A percentile compares a stretch with the other conserved stretches of the same genome.
Conservation (phyloP, 1,140 invertebrate species). For the Sitophilus oryzae region DNA sequence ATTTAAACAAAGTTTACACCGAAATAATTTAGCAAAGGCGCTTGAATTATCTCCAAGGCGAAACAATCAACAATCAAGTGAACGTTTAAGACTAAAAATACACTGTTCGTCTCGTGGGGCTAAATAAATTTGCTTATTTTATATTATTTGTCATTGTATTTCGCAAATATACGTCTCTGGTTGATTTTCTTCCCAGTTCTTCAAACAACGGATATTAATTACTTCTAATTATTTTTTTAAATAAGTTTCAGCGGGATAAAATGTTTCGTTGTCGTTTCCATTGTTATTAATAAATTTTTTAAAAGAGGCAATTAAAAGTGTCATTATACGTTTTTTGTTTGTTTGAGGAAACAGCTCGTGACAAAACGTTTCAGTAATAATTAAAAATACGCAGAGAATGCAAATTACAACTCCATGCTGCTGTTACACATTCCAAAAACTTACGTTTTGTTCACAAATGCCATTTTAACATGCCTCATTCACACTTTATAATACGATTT, state of each 20-base stretch:
- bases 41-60: too few relatives aligned
- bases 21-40: too few relatives aligned
- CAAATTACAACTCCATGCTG: neutral
- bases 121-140: neutral
- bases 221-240: too few relatives aligned
- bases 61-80: too few relatives aligned
- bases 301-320: neutral
- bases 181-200: too few relatives aligned
- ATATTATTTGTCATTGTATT: neutral
- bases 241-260: too few relatives aligned
- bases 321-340: neutral
- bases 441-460: neutral
- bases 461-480: neutral
- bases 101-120: neutral
- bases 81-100: slow-evolving; percentile 1
- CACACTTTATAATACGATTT: too few relatives aligned
- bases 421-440: neutral
- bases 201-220: too few relatives aligned
- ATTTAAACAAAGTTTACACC: too few relatives aligned
- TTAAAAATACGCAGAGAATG: neutral
- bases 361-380: neutral
- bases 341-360: too few relatives aligned
- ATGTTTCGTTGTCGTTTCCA: too few relatives aligned
- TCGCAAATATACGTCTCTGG: neutral
- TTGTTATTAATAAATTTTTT: too few relatives aligned